Evolutionary conservation across 2,113 vertebrate species (phyloP).

Genomic region (Ptychochromis oligacanthus): DNA sequence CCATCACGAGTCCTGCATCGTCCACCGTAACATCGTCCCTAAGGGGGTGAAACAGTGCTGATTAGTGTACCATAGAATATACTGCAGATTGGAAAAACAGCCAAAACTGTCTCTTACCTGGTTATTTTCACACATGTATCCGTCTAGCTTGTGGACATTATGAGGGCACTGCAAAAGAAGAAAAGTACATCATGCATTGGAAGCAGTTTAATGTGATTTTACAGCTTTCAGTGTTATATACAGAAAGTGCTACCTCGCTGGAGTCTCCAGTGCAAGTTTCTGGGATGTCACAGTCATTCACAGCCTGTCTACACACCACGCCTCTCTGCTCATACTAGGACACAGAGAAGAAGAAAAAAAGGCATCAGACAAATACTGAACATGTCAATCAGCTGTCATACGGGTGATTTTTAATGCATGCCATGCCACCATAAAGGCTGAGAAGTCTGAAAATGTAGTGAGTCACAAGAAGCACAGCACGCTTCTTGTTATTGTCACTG

Average conservation of each 20-base stretch:
- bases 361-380: background rate
- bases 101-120: constrained; percentile 80
- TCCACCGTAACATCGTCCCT: constrained; percentile 93
- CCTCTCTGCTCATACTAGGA: constrained; percentile 89
- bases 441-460: background rate
- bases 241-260: constrained; percentile 85
- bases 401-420: constrained; percentile 1
- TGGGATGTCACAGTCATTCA: constrained; percentile 94
- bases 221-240: background rate
- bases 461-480: background rate
- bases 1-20: constrained; percentile 91
- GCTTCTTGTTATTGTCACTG: background rate
- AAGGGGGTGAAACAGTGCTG: background rate
- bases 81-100: background rate
- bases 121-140: constrained; percentile 89
- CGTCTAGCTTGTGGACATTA: constrained; percentile 94
- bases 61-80: background rate
- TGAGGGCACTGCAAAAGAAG: constrained; percentile 85
- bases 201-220: background rate
- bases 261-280: constrained; percentile 95
- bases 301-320: constrained; percentile 87
- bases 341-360: background rate
- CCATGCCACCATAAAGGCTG: background rate
- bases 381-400: constrained; percentile 2
- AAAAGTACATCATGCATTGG: background rate